Conservation (phyloP, 2,113 vertebrate genomes). For the Sebastes schlegelii region DNA sequence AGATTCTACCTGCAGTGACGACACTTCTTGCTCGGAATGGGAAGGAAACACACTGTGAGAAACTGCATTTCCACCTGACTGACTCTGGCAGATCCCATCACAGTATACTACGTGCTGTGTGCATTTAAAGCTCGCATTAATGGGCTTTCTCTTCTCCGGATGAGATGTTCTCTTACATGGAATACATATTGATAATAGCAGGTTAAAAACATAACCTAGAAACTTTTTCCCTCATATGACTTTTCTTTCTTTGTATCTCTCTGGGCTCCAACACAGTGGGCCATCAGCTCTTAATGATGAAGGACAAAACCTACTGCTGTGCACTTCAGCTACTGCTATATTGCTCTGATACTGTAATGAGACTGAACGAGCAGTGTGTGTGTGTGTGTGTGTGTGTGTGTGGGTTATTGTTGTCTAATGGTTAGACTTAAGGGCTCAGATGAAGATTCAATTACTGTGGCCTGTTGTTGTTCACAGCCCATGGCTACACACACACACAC, state of each 20-base stretch:
- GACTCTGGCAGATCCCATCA: slow-evolving; percentile 54
- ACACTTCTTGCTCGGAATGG: slow-evolving; percentile 26
- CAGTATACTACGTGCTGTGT: slow-evolving; percentile 14
- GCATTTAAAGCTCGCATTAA: slow-evolving; percentile 36
- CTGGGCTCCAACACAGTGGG: slow-evolving; percentile 56
- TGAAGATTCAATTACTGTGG: slow-evolving; percentile 84
- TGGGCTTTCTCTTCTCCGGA: slow-evolving; percentile 18
- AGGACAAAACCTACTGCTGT: slow-evolving; percentile 67
- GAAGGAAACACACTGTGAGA: slow-evolving; percentile 38
- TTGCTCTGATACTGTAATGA: slow-evolving; percentile 78
- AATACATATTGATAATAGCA: slow-evolving; percentile 55
- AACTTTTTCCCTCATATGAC: slow-evolving; percentile 43
- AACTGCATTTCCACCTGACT: slow-evolving; percentile 63
- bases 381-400: slow-evolving; percentile 40
- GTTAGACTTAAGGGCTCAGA: slow-evolving; percentile 82
- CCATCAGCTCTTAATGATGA: slow-evolving; percentile 72
- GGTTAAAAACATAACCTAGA: slow-evolving; percentile 43
- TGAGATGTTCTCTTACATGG: slow-evolving; percentile 13
- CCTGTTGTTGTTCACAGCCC: slow-evolving; percentile 83
- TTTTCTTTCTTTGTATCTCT: slow-evolving; percentile 47
- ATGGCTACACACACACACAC: slow-evolving; percentile 62
- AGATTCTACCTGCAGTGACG: slow-evolving; percentile 41
- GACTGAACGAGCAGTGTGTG: slow-evolving; percentile 66
- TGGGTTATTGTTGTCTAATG: slow-evolving; percentile 75
- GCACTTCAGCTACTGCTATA: slow-evolving; percentile 60